phyloP scores from a whole-genome alignment of 2,888 invertebrate genomes.

The Tortrix viridana region DNA sequence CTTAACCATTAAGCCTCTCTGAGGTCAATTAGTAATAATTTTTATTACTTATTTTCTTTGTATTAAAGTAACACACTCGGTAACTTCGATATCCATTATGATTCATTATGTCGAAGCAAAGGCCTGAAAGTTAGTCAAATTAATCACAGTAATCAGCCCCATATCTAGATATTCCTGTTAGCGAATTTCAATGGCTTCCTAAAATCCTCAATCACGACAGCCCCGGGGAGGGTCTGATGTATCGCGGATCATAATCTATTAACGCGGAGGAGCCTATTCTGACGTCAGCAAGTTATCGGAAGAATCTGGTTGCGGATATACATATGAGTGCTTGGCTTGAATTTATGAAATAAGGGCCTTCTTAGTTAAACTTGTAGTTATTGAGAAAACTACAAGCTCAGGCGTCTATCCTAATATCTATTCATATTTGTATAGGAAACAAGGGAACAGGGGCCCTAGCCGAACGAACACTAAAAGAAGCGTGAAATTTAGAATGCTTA shows the following conservation, averaged over 20 bases:
- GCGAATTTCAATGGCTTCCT: conserved; percentile 6
- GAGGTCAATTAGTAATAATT: too few relatives aligned
- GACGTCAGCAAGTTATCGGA: conserved; percentile 15
- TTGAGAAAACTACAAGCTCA: too few relatives aligned
- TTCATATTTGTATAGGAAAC: too few relatives aligned
- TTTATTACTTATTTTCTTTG: too few relatives aligned
- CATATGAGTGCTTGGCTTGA: not conserved
- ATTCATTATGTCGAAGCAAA: not conserved
- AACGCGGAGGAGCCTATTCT: conserved; percentile 23
- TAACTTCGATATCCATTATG: too few relatives aligned
- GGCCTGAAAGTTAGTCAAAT: not conserved
- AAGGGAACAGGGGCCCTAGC: too few relatives aligned
- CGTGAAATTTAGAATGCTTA: too few relatives aligned
- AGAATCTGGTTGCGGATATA: conserved; percentile 12
- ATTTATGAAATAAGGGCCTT: not conserved
- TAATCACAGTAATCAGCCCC: conserved; percentile 20
- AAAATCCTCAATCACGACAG: conserved; percentile 22
- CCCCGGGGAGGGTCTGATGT: conserved; percentile 11
- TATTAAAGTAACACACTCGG: too few relatives aligned
- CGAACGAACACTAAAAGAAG: too few relatives aligned
- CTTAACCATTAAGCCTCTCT: too few relatives aligned
- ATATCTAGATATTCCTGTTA: conserved; percentile 16
- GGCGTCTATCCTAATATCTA: too few relatives aligned
- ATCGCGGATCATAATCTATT: conserved; percentile 27
- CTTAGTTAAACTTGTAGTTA: not conserved